Base-by-base conservation (phyloP, 2,888 invertebrate genomes). In the Xanthorhoe spadicearia region DNA sequence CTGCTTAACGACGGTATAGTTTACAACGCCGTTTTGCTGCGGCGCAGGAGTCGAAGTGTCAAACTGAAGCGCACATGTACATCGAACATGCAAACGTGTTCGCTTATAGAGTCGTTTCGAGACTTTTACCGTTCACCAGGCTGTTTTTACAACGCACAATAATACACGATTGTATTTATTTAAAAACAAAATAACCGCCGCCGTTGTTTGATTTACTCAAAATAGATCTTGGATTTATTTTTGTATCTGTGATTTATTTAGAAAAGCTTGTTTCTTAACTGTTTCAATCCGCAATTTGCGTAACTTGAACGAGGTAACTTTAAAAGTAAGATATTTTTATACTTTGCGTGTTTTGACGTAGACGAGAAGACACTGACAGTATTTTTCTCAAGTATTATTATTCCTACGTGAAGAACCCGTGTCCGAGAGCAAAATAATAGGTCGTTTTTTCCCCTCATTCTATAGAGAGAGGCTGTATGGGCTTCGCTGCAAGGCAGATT, bases 21-120 rank as follows among this genome's bases (percentile, higher is more conserved):
- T 77, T 86, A 84, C 88, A 88, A 79, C 79, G 84, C 84, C 70
- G 84, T 75, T 80, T 83, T 73, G 68, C 71, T 69, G 68, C 68
- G 48, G 67, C 70, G 68, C 67, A 61, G 67, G 63, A 70, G 68
- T 59, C 69, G 51, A 64, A 57, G 68, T 74, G 62, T 74, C 63
- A 70, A 78, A 75, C 79, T 73, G 65, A 81, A 78, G 74, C 80
- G 74, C 66, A 73, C 70, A 81, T 87, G 87, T 81, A 84, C 75
- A 79, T 74, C 76, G 70, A 77, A 81, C 74, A 67, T 43, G 67
- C 46, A 66, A 63, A 70, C 68, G 72, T 66, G 63, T n/a, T 58
- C 74, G 69, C 70, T 75, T 78, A 60, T 71, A 59, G 65, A 72
- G 74, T 73, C 72, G 70, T 71, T 51, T 61, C 64, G 66, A 59